phyloP scores from a whole-genome alignment of 1,140 invertebrate genomes.

The Cylas formicarius region DNA sequence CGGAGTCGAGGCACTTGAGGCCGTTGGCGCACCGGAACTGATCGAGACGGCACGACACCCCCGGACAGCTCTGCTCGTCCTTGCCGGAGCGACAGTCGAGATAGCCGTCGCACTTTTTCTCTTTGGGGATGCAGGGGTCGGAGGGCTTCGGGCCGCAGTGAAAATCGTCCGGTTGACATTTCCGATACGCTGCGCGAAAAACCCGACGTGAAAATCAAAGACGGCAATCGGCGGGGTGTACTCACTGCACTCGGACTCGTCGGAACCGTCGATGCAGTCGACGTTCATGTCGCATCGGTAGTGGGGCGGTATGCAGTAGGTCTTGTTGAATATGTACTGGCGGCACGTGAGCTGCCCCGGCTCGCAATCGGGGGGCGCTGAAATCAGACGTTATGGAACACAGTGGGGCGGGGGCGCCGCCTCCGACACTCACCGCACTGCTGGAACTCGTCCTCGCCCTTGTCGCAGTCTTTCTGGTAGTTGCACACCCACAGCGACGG shows the following conservation, averaged over 20 bases:
- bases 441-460: constrained; percentile 83
- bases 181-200: constrained; percentile 66
- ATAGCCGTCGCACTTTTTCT: constrained; percentile 85
- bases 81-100: constrained; percentile 77
- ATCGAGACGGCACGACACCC: constrained; percentile 70
- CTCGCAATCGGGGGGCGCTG: constrained; percentile 86
- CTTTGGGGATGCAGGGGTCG: constrained; percentile 76
- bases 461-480: constrained; percentile 83
- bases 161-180: constrained; percentile 77
- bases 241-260: constrained; percentile 91
- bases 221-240: constrained; percentile 36
- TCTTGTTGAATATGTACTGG: constrained; percentile 89
- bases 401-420: background rate
- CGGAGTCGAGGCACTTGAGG: constrained; percentile 68
- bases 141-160: constrained; percentile 55
- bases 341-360: constrained; percentile 76
- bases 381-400: constrained; percentile 22
- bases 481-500: constrained; percentile 78
- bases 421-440: constrained; percentile 74
- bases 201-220: background rate
- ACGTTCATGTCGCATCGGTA: constrained; percentile 87
- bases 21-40: constrained; percentile 84
- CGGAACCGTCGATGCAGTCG: constrained; percentile 90
- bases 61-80: constrained; percentile 75
- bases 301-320: constrained; percentile 85